Percentiles rank a stretch among this genome's conserved stretches.
phyloP scores from a whole-genome alignment of 2,113 vertebrate genomes.

The Genyomyrus donnyi region DNA sequence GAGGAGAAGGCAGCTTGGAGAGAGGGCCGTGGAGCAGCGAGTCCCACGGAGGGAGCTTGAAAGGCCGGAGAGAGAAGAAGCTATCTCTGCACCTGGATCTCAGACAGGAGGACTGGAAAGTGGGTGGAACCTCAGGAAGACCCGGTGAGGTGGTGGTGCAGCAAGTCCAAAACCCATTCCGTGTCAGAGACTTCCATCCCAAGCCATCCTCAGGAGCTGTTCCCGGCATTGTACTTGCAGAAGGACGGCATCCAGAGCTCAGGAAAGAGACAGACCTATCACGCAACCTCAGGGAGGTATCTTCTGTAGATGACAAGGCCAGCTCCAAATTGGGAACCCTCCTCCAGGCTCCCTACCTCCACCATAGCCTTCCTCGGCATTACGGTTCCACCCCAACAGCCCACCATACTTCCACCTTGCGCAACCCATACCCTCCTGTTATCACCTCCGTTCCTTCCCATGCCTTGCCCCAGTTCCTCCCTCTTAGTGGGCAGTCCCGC shows the following conservation, averaged over 20 bases:
- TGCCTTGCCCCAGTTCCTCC: constrained; percentile 36
- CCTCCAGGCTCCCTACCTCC: constrained; percentile 51
- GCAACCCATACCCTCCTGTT: background rate
- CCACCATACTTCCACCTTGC: background rate
- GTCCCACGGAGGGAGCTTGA: constrained; percentile 38
- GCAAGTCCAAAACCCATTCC: constrained; percentile 30
- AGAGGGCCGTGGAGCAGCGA: constrained; percentile 40
- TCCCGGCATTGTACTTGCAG: background rate
- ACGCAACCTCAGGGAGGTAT: constrained; percentile 40
- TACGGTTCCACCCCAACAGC: constrained; percentile 45
- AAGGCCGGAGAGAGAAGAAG: constrained; percentile 45
- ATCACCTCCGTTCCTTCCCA: constrained; percentile 35
- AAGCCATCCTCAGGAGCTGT: constrained; percentile 45
- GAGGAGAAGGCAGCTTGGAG: constrained; percentile 26
- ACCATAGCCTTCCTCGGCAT: constrained; percentile 48
- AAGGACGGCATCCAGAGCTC: constrained; percentile 46
- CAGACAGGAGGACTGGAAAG: constrained; percentile 47
- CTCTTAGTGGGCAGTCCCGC: constrained; percentile 41
- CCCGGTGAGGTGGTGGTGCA: constrained; percentile 35
- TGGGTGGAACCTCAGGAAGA: constrained; percentile 39
- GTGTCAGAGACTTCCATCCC: constrained; percentile 43
- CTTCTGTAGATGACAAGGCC: constrained; percentile 51
- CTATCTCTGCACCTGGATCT: constrained; percentile 49
- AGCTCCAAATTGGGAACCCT: constrained; percentile 60
- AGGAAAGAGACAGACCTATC: constrained; percentile 43